A percentile compares a stretch with the other conserved stretches of the same genome.
phyloP scores from a whole-genome alignment of 2,113 vertebrate genomes.

The Solea senegalensis region DNA sequence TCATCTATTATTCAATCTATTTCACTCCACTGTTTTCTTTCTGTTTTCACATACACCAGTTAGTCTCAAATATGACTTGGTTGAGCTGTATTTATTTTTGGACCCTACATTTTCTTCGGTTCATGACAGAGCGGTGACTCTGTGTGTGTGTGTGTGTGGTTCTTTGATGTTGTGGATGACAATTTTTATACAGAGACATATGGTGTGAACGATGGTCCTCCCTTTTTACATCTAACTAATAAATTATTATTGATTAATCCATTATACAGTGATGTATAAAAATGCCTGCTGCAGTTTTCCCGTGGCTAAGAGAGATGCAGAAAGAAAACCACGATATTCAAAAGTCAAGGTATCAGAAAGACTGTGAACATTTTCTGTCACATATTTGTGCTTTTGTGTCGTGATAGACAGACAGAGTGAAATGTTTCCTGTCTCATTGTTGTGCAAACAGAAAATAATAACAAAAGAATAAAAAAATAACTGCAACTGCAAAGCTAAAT shows the following conservation, averaged over 20 bases:
- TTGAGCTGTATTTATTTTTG: conserved; percentile 73
- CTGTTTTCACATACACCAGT: conserved; percentile 68
- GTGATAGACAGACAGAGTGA: too few relatives aligned
- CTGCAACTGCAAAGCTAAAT: too few relatives aligned
- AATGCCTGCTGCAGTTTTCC: background rate
- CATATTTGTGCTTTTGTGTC: too few relatives aligned
- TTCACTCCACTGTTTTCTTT: conserved; percentile 77
- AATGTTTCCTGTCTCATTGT: too few relatives aligned
- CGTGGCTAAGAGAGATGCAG: background rate
- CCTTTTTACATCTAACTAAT: background rate
- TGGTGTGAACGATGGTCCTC: background rate
- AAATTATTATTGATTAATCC: background rate
- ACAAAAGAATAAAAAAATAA: too few relatives aligned
- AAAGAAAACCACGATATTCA: too few relatives aligned
- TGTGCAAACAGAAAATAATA: too few relatives aligned
- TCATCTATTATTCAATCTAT: conserved; percentile 80
- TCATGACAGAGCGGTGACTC: conserved; percentile 10
- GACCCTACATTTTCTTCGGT: conserved; percentile 29
- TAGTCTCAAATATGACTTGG: conserved; percentile 65
- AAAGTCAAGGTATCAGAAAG: too few relatives aligned
- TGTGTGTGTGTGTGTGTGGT: background rate
- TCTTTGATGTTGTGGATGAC: conserved; percentile 16
- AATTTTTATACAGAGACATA: background rate
- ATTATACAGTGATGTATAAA: background rate
- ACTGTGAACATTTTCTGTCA: too few relatives aligned